These are phyloP conservation scores for Saguinus oedipus DNA, from an alignment of 2,797 vertebrate genomes.

Conservation along the genomic window DNA sequence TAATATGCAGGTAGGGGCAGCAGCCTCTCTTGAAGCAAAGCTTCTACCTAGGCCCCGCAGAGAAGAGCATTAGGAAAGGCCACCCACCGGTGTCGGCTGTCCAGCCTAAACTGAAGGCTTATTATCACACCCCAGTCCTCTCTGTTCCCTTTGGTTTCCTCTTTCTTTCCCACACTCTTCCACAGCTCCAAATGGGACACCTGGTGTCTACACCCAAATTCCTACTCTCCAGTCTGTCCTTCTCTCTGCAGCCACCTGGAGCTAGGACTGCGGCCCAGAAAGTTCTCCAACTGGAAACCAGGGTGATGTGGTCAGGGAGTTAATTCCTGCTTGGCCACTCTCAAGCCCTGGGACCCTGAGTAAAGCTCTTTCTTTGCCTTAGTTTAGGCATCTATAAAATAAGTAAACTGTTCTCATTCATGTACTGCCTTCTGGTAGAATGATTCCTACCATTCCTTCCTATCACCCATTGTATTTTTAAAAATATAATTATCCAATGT, in stretches of 20 bases:
- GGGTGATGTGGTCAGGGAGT: neutral
- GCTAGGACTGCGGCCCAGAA: neutral
- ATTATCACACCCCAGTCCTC: slow-evolving; percentile 56
- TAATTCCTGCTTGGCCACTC: neutral
- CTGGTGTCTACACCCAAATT: slow-evolving; percentile 61
- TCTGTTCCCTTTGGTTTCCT: slow-evolving; percentile 71
- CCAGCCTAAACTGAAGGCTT: slow-evolving; percentile 61
- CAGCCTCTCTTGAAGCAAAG: neutral
- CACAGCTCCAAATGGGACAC: slow-evolving; percentile 54
- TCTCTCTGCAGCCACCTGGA: slow-evolving; percentile 12
- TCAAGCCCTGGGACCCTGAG: neutral
- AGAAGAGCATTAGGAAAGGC: slow-evolving; percentile 30
- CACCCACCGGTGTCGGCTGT: slow-evolving; percentile 52
- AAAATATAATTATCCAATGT: neutral
- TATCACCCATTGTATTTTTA: neutral
- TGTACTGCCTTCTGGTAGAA: neutral
- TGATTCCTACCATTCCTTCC: neutral
- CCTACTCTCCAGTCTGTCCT: slow-evolving; percentile 29
- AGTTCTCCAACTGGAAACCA: slow-evolving; percentile 1
- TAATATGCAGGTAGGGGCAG: neutral
- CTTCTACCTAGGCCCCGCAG: neutral
- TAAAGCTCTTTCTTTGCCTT: neutral
- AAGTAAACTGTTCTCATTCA: neutral
- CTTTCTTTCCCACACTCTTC: slow-evolving; percentile 69
- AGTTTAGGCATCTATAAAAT: neutral